Conservation (phyloP, 2,113 vertebrate species). For the Cephalopholis sonnerati region DNA sequence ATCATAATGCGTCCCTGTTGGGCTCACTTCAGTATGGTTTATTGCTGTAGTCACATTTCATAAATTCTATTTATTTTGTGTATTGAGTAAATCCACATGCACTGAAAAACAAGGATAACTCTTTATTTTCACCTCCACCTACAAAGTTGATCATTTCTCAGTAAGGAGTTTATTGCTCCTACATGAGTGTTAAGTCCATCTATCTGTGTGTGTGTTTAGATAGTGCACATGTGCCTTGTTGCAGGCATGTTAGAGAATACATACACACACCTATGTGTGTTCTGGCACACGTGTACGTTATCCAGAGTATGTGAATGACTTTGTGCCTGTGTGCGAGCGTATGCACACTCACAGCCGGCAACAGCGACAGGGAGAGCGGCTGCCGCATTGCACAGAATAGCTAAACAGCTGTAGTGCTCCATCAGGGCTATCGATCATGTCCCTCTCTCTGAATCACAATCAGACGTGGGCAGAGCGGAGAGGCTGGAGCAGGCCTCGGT, state of each 20-base stretch:
- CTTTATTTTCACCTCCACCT: conserved; percentile 39
- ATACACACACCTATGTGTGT: not conserved
- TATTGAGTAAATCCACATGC: conserved; percentile 70
- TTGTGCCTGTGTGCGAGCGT: conserved; percentile 27
- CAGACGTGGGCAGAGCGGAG: conserved; percentile 75
- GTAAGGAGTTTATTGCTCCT: not conserved
- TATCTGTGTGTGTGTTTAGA: not conserved
- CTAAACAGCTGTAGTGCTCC: conserved; percentile 81
- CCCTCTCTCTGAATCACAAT: conserved; percentile 80
- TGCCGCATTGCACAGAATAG: conserved; percentile 82
- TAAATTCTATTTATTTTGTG: conserved; percentile 78
- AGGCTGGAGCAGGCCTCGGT: conserved; percentile 60
- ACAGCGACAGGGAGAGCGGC: conserved; percentile 58
- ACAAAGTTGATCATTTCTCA: conserved; percentile 47
- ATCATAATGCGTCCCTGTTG: conserved; percentile 79
- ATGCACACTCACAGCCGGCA: conserved; percentile 55
- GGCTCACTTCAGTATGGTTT: conserved; percentile 77
- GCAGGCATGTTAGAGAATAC: not conserved
- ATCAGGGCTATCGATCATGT: conserved; percentile 83
- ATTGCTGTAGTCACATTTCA: conserved; percentile 78
- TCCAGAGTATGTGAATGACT: not conserved
- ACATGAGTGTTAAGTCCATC: not conserved
- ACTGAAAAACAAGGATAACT: conserved; percentile 65
- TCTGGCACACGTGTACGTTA: not conserved
- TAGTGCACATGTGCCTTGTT: not conserved